Evolutionary conservation across 2,888 invertebrate genomes (phyloP).

Genomic region (Amblyjoppa fuscipennis): DNA sequence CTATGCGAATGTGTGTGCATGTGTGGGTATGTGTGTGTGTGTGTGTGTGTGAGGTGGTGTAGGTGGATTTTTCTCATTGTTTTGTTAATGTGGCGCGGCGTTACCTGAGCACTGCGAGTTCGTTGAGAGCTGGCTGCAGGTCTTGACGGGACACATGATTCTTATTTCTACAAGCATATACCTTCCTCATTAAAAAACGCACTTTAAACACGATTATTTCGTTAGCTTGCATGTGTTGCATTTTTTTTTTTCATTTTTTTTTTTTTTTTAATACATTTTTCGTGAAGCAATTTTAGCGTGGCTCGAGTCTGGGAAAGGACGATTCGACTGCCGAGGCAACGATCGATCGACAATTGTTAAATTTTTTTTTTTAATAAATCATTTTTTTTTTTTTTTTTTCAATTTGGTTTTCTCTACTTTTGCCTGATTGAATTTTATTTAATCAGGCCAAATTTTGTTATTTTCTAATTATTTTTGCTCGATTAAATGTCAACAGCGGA

Average conservation of each 20-base stretch:
- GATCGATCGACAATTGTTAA: not conserved
- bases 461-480: constrained; percentile 1
- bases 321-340: not conserved
- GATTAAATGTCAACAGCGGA: constrained; percentile 70
- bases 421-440: no score
- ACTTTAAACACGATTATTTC: constrained; percentile 65
- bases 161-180: constrained; percentile 89
- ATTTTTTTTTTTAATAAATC: not conserved
- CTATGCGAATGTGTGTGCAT: not conserved
- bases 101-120: constrained; percentile 92
- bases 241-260: constrained; percentile 54
- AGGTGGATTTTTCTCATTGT: constrained; percentile 7
- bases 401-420: not conserved
- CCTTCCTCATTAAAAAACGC: constrained; percentile 76
- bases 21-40: constrained; percentile 9
- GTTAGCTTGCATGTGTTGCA: constrained; percentile 62
- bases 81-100: constrained; percentile 72
- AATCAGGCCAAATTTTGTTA: no score
- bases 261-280: constrained; percentile 27
- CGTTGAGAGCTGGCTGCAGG: constrained; percentile 91
- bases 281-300: constrained; percentile 42
- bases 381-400: not conserved
- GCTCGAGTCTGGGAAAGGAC: constrained; percentile 37
- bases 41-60: constrained; percentile 27
- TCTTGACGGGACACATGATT: constrained; percentile 92